Conservation (phyloP, 1,140 invertebrate genomes). For the Gerris buenoi region DNA sequence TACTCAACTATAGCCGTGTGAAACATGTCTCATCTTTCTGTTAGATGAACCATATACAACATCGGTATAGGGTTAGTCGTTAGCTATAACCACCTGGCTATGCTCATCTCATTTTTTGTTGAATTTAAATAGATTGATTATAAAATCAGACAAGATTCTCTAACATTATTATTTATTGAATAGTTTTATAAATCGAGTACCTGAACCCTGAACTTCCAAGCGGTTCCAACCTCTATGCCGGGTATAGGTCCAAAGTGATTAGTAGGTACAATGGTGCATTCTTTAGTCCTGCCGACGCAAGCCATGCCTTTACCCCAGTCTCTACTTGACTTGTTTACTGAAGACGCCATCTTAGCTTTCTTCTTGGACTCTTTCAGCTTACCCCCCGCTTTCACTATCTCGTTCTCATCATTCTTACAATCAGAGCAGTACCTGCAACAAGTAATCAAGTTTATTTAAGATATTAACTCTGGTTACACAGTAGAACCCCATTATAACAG, state of each 20-base stretch:
- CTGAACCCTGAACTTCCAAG: conserved; percentile 70
- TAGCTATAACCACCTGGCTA: too few species aligned
- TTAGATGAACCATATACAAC: too few species aligned
- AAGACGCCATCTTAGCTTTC: conserved; percentile 45
- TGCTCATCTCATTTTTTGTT: too few species aligned
- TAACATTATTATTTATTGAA: too few species aligned
- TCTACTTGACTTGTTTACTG: conserved; percentile 30
- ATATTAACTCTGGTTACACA: too few species aligned
- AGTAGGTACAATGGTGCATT: conserved; percentile 50
- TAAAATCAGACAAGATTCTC: too few species aligned
- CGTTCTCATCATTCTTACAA: conserved; percentile 58
- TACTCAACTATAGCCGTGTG: too few species aligned
- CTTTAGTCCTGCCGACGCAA: conserved; percentile 54
- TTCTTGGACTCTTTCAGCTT: conserved; percentile 50
- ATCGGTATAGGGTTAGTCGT: too few species aligned
- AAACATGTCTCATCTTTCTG: too few species aligned
- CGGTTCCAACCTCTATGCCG: conserved; percentile 69
- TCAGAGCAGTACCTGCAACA: conserved; percentile 58
- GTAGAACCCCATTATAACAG: too few species aligned
- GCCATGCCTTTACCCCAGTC: conserved; percentile 82
- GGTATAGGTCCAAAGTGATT: conserved; percentile 72
- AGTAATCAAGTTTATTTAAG: conserved; percentile 5
- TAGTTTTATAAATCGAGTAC: too few species aligned
- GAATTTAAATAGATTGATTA: too few species aligned
- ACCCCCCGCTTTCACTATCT: conserved; percentile 58